These are phyloP conservation scores for Adelges cooleyi DNA, from an alignment of 1,140 invertebrate species.

Conservation along the genomic window DNA sequence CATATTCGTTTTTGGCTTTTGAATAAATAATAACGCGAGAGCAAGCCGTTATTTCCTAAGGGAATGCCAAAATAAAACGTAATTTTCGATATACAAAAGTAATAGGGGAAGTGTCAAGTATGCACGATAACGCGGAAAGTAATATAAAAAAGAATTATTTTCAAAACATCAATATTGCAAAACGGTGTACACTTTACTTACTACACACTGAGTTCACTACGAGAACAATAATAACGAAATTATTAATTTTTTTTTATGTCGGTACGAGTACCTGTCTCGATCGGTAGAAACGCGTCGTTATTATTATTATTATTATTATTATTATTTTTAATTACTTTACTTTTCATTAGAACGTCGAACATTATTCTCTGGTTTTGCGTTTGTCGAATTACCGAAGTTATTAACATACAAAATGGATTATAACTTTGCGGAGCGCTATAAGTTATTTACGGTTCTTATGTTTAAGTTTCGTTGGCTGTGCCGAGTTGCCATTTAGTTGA, in stretches of 20 bases:
- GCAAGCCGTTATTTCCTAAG: constrained; percentile 26
- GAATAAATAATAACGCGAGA: constrained; percentile 28
- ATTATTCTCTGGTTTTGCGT: background rate
- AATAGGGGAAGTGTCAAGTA: constrained; percentile 5
- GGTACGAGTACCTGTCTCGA: too few relatives aligned
- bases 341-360: too few relatives aligned
- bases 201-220: too few relatives aligned
- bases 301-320: too few relatives aligned
- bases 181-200: background rate
- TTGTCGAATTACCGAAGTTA: background rate
- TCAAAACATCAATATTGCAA: constrained; percentile 18
- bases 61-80: constrained; percentile 25
- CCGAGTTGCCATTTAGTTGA: background rate
- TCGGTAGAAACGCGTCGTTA: too few relatives aligned
- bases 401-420: constrained; percentile 17
- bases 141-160: constrained; percentile 21
- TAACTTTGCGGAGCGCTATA: background rate
- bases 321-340: too few relatives aligned
- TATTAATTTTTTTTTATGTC: too few relatives aligned
- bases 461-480: background rate
- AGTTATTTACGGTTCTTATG: background rate
- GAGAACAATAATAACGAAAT: too few relatives aligned
- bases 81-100: constrained; percentile 27
- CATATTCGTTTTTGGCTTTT: constrained; percentile 29
- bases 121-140: constrained; percentile 19